Conservation (phyloP, 2,888 invertebrate genomes). For the Allygus modestus region DNA sequence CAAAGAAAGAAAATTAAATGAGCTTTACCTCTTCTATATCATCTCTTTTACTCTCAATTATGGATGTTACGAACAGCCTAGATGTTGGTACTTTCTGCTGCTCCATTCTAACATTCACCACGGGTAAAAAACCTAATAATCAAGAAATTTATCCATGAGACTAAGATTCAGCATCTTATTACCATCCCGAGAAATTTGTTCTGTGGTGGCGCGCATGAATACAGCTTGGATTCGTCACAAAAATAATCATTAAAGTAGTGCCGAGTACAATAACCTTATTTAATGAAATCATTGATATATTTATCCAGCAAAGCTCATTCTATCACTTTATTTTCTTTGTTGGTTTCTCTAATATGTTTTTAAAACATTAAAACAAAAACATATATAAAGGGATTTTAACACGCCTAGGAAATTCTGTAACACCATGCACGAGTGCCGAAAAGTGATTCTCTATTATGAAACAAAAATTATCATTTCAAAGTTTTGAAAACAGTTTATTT, state of each 20-base stretch:
- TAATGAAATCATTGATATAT: neutral
- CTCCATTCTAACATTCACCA: conserved; percentile 73
- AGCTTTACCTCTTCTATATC: conserved; percentile 92
- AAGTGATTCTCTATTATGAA: neutral
- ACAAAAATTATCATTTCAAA: neutral
- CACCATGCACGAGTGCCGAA: conserved; percentile 52
- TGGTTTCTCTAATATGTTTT: neutral
- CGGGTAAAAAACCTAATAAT: conserved; percentile 45
- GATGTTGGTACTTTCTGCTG: conserved; percentile 76
- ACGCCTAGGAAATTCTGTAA: conserved; percentile 20
- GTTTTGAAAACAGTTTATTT: neutral
- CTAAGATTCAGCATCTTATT: conserved; percentile 55
- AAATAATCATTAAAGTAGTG: conserved; percentile 44
- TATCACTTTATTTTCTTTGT: neutral
- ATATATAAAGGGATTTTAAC: neutral
- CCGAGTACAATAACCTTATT: neutral
- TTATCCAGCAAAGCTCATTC: neutral
- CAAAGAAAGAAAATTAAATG: conserved; percentile 73
- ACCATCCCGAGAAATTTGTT: conserved; percentile 59
- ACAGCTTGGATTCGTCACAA: conserved; percentile 20
- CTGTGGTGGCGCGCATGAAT: conserved; percentile 62
- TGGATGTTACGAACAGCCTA: conserved; percentile 88
- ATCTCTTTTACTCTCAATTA: conserved; percentile 90
- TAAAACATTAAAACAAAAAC: neutral
- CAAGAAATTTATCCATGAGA: conserved; percentile 45